phyloP scores from a whole-genome alignment of 2,797 vertebrate species.

The Eurystomus glaucurus region DNA sequence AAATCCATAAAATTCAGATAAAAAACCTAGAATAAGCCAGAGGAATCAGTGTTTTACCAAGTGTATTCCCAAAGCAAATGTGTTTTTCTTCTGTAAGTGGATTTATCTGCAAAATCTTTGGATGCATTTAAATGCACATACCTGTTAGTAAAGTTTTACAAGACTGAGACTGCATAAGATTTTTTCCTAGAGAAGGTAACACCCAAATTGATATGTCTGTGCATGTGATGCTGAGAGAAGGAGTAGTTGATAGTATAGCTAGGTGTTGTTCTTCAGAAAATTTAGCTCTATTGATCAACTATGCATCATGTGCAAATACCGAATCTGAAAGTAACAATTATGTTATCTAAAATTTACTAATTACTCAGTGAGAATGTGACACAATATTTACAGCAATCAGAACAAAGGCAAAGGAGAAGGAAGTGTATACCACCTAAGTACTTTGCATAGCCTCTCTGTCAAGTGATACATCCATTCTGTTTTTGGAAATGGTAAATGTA shows the following conservation, averaged over 20 bases:
- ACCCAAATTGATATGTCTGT: neutral
- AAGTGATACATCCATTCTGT: neutral
- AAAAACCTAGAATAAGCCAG: neutral
- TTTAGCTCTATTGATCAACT: neutral
- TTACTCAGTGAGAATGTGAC: conserved; percentile 17
- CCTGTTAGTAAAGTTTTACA: neutral
- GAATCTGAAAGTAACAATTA: neutral
- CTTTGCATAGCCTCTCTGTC: neutral
- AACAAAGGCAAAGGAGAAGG: neutral
- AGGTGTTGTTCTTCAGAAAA: neutral
- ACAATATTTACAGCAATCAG: neutral
- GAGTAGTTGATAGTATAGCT: neutral
- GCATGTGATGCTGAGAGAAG: neutral
- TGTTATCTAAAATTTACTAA: neutral
- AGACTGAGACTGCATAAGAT: neutral
- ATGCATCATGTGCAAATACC: neutral
- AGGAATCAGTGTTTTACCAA: neutral
- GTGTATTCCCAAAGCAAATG: neutral
- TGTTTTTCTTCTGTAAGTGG: neutral
- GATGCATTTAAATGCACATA: neutral
- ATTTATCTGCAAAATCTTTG: neutral
- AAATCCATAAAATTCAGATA: neutral
- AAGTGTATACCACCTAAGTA: neutral
- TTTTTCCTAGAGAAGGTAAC: neutral
- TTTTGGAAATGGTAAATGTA: neutral